Evolutionary conservation across 2,113 vertebrate genomes (phyloP), one percentile per base, ranked within the genome.

Genomic region (Naja naja): DNA sequence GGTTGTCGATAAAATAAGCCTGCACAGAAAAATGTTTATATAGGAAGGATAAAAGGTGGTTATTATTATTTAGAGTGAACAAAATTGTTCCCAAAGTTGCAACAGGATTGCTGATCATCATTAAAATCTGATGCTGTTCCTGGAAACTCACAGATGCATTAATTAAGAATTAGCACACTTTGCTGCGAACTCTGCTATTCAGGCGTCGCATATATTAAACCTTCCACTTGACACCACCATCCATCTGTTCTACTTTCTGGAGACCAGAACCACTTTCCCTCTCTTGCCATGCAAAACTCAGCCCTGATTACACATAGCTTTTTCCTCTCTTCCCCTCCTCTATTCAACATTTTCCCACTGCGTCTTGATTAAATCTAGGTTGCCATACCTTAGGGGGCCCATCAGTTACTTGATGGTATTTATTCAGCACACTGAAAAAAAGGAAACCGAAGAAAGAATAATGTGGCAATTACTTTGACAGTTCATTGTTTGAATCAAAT

Each of bases 401-500:
- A 88, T 92, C 92, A 47, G 7, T 16, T 25, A 54, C 92, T 93
- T 95, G 43, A 91, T 56, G 30, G 47, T 53, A 86, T 91, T 95
- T 53, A 86, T 91, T 95, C 92, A 95, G 85, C 20, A 93, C 39
- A 92, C 14, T 39, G 85, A 4, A 92, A 94, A 95, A 58, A 58
- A 54, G 53, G 54, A 90, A 90, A 93, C 16, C 1, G 0, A 39
- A 92, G 89, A 93, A 95, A 47, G 39, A 90, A 94, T 92, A 93
- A 47, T 22, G 89, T 10, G 93, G 92, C 93, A 55, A 89, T 95
- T 96, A 93, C 92, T 53, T 20, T 92, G 89, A 94, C 95, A 94
- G 47, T 53, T 93, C 89, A n/a, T 90, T 94, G 49, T 52, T 64
- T 94, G 91, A 93, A 55, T 60, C 22, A 12, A n/a, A 4, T 9